Base-by-base conservation (phyloP, 2,888 invertebrate genomes). In the Drosophila neotestacea region DNA sequence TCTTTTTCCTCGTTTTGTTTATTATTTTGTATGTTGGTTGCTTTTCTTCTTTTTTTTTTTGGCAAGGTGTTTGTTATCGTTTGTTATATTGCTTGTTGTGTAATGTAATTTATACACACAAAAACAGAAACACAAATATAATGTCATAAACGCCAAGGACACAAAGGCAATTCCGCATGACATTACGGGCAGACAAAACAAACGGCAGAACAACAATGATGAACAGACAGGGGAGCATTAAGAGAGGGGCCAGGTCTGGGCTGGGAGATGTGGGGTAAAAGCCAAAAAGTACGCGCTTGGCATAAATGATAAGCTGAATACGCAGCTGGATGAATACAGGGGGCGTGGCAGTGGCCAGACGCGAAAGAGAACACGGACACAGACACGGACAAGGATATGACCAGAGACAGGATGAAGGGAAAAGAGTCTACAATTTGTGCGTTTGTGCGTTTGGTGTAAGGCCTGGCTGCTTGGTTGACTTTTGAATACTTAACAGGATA, bases 401-500 rank as follows among this genome's bases (percentile, higher is more conserved):
- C 39, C 59, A 48, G 36, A 13, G 11, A 54, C 41, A 51, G 38
- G 32, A 63, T 6, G 11, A 28, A 30, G 36, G 42, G 38, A 6
- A 41, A 38, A 64, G 67, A 71, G 39, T 59, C 42, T 58, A 48
- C 76, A 73, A 76, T 75, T 70, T 76, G 75, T 75, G 77, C 58
- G 70, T 70, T 50, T 69, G 73, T 78, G 71, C 59, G 56, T 72
- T 67, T 42, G 60, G 9, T 51, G 51, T 60, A 39, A 42, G 66
- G 60, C 48, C 65, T 71, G 68, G 64, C 63, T 74, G 86, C 81
- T 80, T 82, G 86, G 75, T 87, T 85, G 88, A 88, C 86, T 85
- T 89, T 88, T 88, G 89, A 88, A 89, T 89, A 87, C 88, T 84
- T 89, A 89, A 89, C 90, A 89, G 89, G 89, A 88, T 90, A 89